These are phyloP conservation scores for Oncorhynchus keta DNA, from an alignment of 2,113 vertebrate species.

Conservation along the genomic window DNA sequence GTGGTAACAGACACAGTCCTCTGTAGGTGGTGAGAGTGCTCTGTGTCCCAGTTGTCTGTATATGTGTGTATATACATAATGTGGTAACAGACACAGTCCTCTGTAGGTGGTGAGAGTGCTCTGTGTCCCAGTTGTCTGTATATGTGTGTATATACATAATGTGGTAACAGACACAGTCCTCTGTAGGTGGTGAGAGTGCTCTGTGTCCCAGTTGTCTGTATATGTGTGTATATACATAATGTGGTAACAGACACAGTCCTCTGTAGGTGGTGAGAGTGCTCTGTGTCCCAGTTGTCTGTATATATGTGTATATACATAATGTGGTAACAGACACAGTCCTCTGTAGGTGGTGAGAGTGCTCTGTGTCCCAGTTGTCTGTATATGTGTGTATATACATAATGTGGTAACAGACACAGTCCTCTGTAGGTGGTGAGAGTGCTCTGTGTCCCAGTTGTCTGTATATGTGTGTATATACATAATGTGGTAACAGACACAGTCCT, in stretches of 20 bases:
- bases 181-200: background rate
- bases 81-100: background rate
- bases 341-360: background rate
- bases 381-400: background rate
- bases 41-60: background rate
- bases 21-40: background rate
- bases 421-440: background rate
- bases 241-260: background rate
- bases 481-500: background rate
- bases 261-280: background rate
- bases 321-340: background rate
- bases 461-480: background rate
- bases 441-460: background rate
- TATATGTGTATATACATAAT: background rate
- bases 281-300: background rate
- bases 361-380: background rate
- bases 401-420: background rate
- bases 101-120: background rate
- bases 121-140: background rate
- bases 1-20: background rate
- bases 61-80: background rate
- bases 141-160: background rate
- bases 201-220: background rate
- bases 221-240: background rate
- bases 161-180: background rate